Evolutionary conservation across 2,797 vertebrate genomes (phyloP).

Genomic region (Schizopygopsis pylzovi): DNA sequence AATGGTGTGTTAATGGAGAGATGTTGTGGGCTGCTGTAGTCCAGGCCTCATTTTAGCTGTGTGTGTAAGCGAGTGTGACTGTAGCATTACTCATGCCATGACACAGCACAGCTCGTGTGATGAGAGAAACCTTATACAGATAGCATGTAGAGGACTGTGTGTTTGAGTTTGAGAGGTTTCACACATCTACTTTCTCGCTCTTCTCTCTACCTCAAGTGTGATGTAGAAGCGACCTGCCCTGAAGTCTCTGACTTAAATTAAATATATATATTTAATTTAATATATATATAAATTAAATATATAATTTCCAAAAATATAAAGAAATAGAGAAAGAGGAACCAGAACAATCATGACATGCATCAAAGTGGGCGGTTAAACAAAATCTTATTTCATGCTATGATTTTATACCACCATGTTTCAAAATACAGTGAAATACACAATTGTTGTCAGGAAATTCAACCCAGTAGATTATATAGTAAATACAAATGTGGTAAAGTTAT

Average conservation of each 20-base stretch:
- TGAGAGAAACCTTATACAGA: constrained; percentile 38
- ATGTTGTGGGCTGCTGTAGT: neutral
- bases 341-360: neutral
- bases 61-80: constrained; percentile 7
- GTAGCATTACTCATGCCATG: constrained; percentile 31
- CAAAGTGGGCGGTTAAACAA: neutral
- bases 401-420: neutral
- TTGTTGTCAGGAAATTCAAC: neutral
- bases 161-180: constrained; percentile 2
- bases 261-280: too few relatives aligned
- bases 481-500: neutral
- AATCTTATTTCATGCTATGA: constrained; percentile 2
- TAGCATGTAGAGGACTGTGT: constrained; percentile 14
- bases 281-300: neutral
- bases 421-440: neutral
- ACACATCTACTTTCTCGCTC: constrained; percentile 52
- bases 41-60: neutral
- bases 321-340: neutral
- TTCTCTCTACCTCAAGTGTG: constrained; percentile 58
- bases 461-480: neutral
- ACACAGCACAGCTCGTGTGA: constrained; percentile 22
- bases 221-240: constrained; percentile 16
- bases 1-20: constrained; percentile 23
- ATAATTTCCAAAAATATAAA: neutral
- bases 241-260: neutral